Base-by-base conservation (phyloP, 2,797 vertebrate species). In the Furcifer pardalis region DNA sequence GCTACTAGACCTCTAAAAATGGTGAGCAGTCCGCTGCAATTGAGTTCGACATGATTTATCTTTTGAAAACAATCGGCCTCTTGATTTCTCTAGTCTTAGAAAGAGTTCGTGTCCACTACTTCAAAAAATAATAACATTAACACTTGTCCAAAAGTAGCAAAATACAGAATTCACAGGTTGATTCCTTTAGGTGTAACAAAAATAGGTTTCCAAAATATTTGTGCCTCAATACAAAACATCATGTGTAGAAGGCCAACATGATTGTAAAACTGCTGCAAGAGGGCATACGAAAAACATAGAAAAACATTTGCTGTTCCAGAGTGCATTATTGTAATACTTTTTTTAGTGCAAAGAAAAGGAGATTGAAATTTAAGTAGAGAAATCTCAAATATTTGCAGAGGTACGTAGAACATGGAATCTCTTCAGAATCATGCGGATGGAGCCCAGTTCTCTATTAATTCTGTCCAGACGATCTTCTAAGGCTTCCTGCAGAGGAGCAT, bases 341-440 rank as follows among this genome's bases (percentile, higher is more conserved):
- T 52, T 86, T 91, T 93, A 95, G 96, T 95, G 96, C 94, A 93
- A 94, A 93, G 56, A 89, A 87, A 91, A 91, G 81, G 77, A 25
- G 84, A 88, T 95, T 73, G 90, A 88, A 84, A 87, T 91, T 87
- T 90, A 89, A 93, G 90, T 73, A 88, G 63, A 87, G 86, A 92
- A 84, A 73, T 92, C 91, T 96, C 95, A 99, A 40, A 97, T 96
- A 91, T 98, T 98, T 84, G 97, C 96, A 86, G 98, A 99, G 72
- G 98, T 97, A 62, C 97, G 97, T 82, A 99, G 95, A 90, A 99
- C 92, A 40, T 98, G 97, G 89, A 98, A 98, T 90, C 96, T 97
- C 95, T 99, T 99, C 92, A 99, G 95, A 32, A 97, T 98, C 98
- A 99, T 99, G 71, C 98, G 97, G 90, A 99, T 96, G 37, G 96